Evolutionary conservation across 2,797 vertebrate species (phyloP).

Genomic region (Scarus forsteni): DNA sequence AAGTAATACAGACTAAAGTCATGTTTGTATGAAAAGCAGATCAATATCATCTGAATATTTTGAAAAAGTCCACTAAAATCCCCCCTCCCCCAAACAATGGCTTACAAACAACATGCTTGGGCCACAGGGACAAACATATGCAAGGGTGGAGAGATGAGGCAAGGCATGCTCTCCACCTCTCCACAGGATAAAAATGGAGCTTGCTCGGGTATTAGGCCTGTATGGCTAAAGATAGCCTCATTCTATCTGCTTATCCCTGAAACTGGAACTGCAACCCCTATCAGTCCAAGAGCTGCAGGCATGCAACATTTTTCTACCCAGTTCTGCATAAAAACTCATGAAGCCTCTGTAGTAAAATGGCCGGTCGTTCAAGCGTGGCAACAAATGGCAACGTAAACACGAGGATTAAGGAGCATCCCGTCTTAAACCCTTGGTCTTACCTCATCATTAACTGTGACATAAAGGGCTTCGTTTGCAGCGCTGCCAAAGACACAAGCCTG

Average conservation of each 20-base stretch:
- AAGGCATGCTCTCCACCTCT: conserved; percentile 40
- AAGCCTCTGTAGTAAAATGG: conserved; percentile 11
- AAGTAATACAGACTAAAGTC: neutral
- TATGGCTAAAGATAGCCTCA: conserved; percentile 82
- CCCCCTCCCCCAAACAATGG: neutral
- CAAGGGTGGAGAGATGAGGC: conserved; percentile 22
- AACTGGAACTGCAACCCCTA: conserved; percentile 36
- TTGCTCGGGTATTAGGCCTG: conserved; percentile 78
- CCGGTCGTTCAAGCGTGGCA: neutral
- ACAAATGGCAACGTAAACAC: conserved; percentile 28
- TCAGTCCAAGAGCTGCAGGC: conserved; percentile 29
- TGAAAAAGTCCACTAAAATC: conserved; percentile 9
- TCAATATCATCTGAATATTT: neutral
- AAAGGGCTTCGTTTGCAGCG: conserved; percentile 95
- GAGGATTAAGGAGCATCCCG: conserved; percentile 19
- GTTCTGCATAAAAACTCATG: conserved; percentile 25
- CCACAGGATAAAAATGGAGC: conserved; percentile 73
- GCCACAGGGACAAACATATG: conserved; percentile 42
- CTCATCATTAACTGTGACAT: conserved; percentile 95
- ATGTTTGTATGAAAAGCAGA: neutral
- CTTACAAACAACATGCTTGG: conserved; percentile 27
- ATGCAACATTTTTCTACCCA: conserved; percentile 17
- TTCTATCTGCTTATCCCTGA: conserved; percentile 82
- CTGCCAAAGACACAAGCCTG: conserved; percentile 98
- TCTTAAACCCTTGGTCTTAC: conserved; percentile 76